These are phyloP conservation scores for Unio pictorum DNA, from an alignment of 2,888 invertebrate species.

Conservation along the genomic window DNA sequence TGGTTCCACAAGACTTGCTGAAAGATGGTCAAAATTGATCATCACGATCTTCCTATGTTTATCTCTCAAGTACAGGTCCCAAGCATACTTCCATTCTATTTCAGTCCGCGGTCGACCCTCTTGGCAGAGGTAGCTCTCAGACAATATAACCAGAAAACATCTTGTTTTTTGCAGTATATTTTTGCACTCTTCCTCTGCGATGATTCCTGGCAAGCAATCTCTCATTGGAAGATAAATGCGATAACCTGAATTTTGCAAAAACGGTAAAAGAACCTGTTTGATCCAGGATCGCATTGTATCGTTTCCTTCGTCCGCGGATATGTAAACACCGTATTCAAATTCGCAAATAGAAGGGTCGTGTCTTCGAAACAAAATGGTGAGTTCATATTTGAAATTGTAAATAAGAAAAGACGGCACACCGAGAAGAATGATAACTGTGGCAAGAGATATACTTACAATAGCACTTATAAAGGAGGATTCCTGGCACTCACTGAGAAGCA, in stretches of 20 bases:
- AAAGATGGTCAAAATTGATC: slow-evolving; percentile 7
- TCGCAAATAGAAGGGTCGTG: no score
- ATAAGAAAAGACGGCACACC: no score
- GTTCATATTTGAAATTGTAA: no score
- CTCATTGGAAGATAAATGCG: slow-evolving; percentile 3
- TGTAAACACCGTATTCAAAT: no score
- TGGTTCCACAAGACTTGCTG: background rate
- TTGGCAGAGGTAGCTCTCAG: background rate
- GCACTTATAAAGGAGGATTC: no score
- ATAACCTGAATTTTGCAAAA: slow-evolving; percentile 2
- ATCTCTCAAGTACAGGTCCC: slow-evolving; percentile 2
- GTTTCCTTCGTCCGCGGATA: slow-evolving; percentile 8
- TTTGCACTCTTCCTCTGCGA: slow-evolving; percentile 1
- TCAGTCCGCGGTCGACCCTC: slow-evolving; percentile 1
- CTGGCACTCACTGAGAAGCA: no score
- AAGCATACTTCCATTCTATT: slow-evolving; percentile 8
- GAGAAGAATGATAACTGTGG: no score
- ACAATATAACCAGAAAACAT: slow-evolving; percentile 3
- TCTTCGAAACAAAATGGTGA: no score
- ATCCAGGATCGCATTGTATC: background rate
- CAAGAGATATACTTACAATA: no score
- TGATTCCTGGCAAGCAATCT: background rate
- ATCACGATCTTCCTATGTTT: slow-evolving; percentile 5
- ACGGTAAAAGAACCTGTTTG: background rate
- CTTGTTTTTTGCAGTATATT: background rate